A percentile compares a stretch with the other conserved stretches of the same genome.
phyloP scores from a whole-genome alignment of 2,888 invertebrate species.

The Drosophila sordidapex region DNA sequence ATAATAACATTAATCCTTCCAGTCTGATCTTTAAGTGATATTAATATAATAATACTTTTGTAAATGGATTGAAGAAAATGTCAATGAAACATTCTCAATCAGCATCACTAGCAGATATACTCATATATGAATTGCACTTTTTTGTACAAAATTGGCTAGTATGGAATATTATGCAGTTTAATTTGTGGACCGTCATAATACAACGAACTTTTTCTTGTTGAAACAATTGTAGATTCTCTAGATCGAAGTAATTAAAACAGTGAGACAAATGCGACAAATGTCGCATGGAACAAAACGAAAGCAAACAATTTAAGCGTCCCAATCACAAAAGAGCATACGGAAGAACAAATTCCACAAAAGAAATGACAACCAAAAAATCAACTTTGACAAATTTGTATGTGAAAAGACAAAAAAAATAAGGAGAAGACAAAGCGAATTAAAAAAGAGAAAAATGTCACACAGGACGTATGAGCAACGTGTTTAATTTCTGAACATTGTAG shows the following conservation, averaged over 20 bases:
- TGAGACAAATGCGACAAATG: conserved; percentile 50
- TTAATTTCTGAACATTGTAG: conserved; percentile 72
- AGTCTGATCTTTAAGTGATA: background rate
- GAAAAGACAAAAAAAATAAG: conserved; percentile 1
- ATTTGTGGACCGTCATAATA: conserved; percentile 31
- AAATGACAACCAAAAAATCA: conserved; percentile 10
- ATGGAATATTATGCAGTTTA: conserved; percentile 13
- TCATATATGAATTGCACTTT: background rate
- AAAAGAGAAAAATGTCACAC: conserved; percentile 36
- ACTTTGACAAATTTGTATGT: conserved; percentile 47
- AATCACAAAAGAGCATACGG: conserved; percentile 24
- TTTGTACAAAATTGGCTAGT: rapidly evolving
- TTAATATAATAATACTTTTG: background rate
- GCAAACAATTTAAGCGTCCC: conserved; percentile 35
- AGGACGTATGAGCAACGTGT: conserved; percentile 69
- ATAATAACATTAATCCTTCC: background rate
- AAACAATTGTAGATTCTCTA: conserved; percentile 23
- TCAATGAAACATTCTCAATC: background rate
- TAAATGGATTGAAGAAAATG: too few relatives aligned
- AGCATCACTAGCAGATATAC: background rate
- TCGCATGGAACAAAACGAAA: conserved; percentile 15
- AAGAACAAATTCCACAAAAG: conserved; percentile 26
- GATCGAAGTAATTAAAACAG: conserved; percentile 37
- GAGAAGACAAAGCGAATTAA: conserved; percentile 22
- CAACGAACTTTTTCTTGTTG: conserved; percentile 14